Conservation (phyloP, 2,888 invertebrate genomes). For the Bellardia pandia region DNA sequence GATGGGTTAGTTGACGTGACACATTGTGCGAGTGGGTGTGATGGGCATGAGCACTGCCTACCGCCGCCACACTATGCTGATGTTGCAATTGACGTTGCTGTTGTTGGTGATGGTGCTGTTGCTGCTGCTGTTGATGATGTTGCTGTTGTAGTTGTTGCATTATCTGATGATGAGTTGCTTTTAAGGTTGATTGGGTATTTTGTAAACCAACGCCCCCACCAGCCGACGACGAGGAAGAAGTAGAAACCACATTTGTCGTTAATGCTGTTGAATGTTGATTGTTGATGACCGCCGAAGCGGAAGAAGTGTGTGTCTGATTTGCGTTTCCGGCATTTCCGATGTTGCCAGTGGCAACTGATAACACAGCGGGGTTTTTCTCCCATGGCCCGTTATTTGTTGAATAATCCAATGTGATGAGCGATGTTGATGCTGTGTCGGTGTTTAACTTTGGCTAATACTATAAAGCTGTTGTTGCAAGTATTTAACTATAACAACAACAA, state of each 20-base stretch:
- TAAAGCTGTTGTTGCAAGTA: background rate
- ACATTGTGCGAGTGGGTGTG: constrained; percentile 65
- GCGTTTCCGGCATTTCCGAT: constrained; percentile 77
- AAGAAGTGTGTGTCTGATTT: constrained; percentile 74
- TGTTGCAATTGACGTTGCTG: constrained; percentile 73
- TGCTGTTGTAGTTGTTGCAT: constrained; percentile 77
- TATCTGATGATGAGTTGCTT: constrained; percentile 72
- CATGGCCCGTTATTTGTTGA: constrained; percentile 80
- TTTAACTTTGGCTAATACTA: background rate
- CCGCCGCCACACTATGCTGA: constrained; percentile 67
- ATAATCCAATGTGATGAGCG: constrained; percentile 80
- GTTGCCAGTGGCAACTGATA: constrained; percentile 76
- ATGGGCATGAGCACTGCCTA: constrained; percentile 61
- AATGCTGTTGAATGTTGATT: constrained; percentile 68
- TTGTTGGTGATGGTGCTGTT: constrained; percentile 71
- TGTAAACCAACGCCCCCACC: constrained; percentile 63
- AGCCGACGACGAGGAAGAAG: constrained; percentile 41
- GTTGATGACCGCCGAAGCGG: constrained; percentile 41
- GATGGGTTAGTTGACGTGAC: constrained; percentile 77
- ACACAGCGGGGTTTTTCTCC: constrained; percentile 79
- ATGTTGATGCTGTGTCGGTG: constrained; percentile 2
- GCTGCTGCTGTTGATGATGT: constrained; percentile 75
- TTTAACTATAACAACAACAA: background rate
- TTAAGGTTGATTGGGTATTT: constrained; percentile 66
- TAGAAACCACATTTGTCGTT: constrained; percentile 63